A percentile compares a stretch with the other conserved stretches of the same genome.
Evolutionary conservation across 1,140 invertebrate species (phyloP).

Genomic region (Cydia fagiglandana): DNA sequence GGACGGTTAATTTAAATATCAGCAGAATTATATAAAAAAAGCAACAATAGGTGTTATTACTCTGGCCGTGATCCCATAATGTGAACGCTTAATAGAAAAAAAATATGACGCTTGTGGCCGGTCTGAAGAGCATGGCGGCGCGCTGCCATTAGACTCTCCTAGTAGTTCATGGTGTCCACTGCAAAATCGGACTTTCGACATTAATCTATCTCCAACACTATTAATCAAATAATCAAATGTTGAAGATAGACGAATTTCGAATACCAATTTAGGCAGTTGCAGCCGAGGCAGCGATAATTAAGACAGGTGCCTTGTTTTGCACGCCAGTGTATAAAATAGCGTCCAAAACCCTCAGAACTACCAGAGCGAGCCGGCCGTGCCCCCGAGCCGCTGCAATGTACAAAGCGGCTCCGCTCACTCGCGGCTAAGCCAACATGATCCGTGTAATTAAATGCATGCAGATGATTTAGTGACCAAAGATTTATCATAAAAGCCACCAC

Average conservation of each 20-base stretch:
- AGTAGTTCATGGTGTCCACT: background rate
- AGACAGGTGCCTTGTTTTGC: background rate
- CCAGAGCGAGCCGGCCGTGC: conserved; percentile 35
- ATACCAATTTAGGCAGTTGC: no score
- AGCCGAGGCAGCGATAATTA: no score
- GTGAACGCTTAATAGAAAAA: conserved; percentile 40
- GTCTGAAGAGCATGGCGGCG: conserved; percentile 41
- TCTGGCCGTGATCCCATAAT: conserved; percentile 63
- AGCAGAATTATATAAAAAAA: conserved; percentile 1
- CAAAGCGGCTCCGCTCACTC: conserved; percentile 63
- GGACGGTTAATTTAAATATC: background rate
- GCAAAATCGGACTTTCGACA: background rate
- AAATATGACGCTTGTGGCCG: conserved; percentile 40
- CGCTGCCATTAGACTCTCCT: background rate
- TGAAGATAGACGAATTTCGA: no score
- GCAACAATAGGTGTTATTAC: conserved; percentile 44
- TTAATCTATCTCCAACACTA: no score
- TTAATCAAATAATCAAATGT: no score
- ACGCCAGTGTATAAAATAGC: background rate
- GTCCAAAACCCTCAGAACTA: background rate
- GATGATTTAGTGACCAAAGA: conserved; percentile 65
- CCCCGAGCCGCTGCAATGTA: conserved; percentile 48
- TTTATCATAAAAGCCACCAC: conserved; percentile 72
- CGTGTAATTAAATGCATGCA: conserved; percentile 71
- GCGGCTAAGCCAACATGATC: conserved; percentile 70